A percentile compares a stretch with the other conserved stretches of the same genome.
Evolutionary conservation across 2,797 vertebrate species (phyloP).

Genomic region (Anabas testudineus): DNA sequence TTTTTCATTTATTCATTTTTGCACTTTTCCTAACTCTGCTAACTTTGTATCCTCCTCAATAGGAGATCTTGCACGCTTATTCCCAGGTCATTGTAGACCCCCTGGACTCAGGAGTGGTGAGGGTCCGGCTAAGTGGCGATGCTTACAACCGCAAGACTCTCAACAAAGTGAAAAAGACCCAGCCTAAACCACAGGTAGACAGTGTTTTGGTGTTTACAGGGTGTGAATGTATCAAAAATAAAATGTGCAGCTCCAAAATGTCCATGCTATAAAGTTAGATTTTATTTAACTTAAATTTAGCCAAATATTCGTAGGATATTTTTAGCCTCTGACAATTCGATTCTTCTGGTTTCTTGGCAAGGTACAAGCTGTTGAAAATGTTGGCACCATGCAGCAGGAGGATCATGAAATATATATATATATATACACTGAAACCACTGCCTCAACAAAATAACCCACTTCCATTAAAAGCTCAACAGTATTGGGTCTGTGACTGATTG

Average conservation of each 20-base stretch:
- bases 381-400: neutral
- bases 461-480: neutral
- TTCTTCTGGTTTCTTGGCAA: neutral
- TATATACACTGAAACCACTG: no score
- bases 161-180: constrained; percentile 92
- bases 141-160: constrained; percentile 95
- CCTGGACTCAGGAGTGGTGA: constrained; percentile 84
- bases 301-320: neutral
- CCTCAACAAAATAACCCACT: constrained; percentile 22
- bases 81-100: constrained; percentile 91
- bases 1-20: no score
- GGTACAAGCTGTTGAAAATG: neutral
- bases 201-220: neutral
- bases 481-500: neutral
- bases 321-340: neutral
- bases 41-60: constrained; percentile 10
- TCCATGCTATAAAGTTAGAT: neutral
- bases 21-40: no score
- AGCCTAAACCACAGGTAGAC: constrained; percentile 91
- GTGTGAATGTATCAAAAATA: neutral
- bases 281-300: neutral
- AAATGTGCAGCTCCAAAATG: neutral
- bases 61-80: constrained; percentile 92
- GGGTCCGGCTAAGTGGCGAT: constrained; percentile 88
- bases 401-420: no score